phyloP scores from a whole-genome alignment of 2,888 invertebrate species.

The Cataglyphis albicans region DNA sequence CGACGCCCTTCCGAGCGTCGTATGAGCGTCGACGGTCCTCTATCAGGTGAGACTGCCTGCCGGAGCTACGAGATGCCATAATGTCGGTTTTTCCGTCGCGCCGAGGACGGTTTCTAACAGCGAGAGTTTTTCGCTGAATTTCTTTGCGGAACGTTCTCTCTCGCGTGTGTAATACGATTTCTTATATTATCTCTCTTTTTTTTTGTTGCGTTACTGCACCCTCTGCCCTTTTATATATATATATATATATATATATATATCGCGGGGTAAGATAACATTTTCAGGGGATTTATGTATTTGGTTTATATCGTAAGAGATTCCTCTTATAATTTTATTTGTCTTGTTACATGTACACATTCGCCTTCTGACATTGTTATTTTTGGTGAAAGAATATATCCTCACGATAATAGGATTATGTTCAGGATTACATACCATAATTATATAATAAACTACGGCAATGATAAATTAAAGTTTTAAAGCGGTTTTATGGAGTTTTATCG shows the following conservation, averaged over 20 bases:
- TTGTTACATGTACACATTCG: not conserved
- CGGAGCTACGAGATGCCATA: slow-evolving; percentile 38
- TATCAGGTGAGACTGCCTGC: slow-evolving; percentile 42
- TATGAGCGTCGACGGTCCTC: slow-evolving; percentile 48
- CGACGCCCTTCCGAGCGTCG: slow-evolving; percentile 65
- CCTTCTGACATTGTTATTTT: slow-evolving; percentile 8
- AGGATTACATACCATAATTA: not conserved
- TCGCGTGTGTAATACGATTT: slow-evolving; percentile 18
- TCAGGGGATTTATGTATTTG: not conserved
- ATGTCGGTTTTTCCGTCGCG: slow-evolving; percentile 41
- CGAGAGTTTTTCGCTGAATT: slow-evolving; percentile 32
- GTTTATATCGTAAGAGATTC: slow-evolving; percentile 19
- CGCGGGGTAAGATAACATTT: slow-evolving; percentile 17
- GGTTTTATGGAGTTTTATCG: not conserved
- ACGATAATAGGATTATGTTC: not conserved
- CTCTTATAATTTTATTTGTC: not conserved
- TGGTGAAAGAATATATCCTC: not conserved
- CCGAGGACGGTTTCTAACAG: slow-evolving; percentile 22
- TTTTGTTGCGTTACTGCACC: not conserved
- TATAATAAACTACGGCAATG: not conserved
- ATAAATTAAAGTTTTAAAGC: not conserved
- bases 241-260: slow-evolving; percentile 28
- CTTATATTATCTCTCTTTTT: slow-evolving; percentile 15
- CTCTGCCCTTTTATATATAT: slow-evolving; percentile 26
- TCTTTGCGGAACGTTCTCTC: slow-evolving; percentile 12